These are phyloP conservation scores for Myiopsitta monachus DNA, from an alignment of 2,113 vertebrate genomes.

Conservation along the genomic window DNA sequence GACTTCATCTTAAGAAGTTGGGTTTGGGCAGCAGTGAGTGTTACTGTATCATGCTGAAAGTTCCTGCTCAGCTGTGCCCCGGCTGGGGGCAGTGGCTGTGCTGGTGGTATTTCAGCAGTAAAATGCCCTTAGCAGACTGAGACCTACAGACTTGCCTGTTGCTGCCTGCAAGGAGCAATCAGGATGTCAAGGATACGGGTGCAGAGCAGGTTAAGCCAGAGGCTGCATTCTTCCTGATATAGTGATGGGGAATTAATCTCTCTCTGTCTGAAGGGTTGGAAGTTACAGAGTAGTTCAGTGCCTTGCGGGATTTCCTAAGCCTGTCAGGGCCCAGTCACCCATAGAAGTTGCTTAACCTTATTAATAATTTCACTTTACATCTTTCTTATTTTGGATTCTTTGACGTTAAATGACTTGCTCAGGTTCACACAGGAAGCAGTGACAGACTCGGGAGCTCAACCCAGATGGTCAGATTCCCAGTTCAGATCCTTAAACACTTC, in stretches of 20 bases:
- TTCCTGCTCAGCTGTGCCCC: not conserved
- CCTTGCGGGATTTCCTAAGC: not conserved
- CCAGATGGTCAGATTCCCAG: not conserved
- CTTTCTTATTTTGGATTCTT: not conserved
- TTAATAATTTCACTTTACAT: not conserved
- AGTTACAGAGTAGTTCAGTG: not conserved
- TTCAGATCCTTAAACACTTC: not conserved
- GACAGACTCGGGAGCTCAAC: not conserved
- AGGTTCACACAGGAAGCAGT: not conserved
- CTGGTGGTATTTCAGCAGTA: not conserved
- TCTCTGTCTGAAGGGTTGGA: not conserved
- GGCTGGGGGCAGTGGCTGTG: not conserved
- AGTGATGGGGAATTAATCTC: not conserved
- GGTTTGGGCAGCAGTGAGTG: not conserved
- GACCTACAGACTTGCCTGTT: not conserved
- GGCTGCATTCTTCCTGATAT: not conserved
- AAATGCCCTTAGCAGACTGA: not conserved
- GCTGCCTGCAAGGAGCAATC: not conserved
- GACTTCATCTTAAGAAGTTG: not conserved
- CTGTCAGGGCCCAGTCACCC: not conserved
- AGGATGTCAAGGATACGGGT: not conserved
- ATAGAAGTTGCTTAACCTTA: not conserved
- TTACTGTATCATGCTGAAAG: not conserved
- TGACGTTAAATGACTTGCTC: not conserved
- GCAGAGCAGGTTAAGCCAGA: not conserved